Evolutionary conservation across 2,888 invertebrate species (phyloP), one percentile per base, ranked within the genome.

Genomic region (Aphrophora alni): DNA sequence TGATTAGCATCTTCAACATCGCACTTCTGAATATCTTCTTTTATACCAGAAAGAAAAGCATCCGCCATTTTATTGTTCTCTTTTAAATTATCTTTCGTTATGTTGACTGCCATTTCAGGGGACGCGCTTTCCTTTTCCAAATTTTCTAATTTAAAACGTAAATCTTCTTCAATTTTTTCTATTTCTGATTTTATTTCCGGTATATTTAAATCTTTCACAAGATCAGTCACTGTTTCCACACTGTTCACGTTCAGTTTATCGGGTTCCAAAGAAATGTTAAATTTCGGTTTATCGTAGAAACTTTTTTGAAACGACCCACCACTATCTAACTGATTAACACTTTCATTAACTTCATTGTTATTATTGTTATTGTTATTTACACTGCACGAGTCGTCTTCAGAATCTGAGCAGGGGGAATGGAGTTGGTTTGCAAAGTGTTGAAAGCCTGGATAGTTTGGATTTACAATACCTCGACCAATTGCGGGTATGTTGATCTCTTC

Each of bases 361-460:
- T n/a, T n/a, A 24, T 82, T 87, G 81, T 87, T 88, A 84, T 89
- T 89, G 85, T 89, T 90, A 85, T 89, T 90, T 85, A 89, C 90
- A 85, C 89, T 89, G 81, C 88, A 87, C 82, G 88, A 88, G 85
- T 86, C 86, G 82, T 83, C 86, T 82, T 86, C 87, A 85, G 86
- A 85, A 85, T 90, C 89, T 7, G 74, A 33, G n/a, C 73, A 26
- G 0, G 72, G 78, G 14, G 51, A 89, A 81, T 90, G 92, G 84
- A 94, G 89, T 82, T 93, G 93, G 86, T 94, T 93, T 24, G 94
- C 95, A 86, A 95, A 90, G 88, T 95, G 95, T 87, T 95, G 95
- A 88, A 95, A 95, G 80, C 95, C 95, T 26, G 95, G 93, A 89
- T 95, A 95, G 88, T 95, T 95, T 76, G 95, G 95, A 89, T 95